Base-by-base conservation (phyloP, 2,888 invertebrate genomes). In the Ormia ochracea region DNA sequence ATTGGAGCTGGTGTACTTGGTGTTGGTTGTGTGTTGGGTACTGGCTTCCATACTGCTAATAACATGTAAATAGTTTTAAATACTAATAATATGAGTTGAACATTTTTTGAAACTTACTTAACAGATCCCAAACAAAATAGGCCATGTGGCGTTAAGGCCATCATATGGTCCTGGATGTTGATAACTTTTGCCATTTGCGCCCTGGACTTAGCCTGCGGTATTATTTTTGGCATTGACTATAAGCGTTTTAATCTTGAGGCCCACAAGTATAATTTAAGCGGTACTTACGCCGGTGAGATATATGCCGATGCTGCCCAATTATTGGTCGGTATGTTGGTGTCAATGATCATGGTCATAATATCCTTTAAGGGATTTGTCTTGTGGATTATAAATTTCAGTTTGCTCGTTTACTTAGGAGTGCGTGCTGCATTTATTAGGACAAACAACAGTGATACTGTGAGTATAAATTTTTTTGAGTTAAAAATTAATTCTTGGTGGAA, bases 341-440 rank as follows among this genome's bases (percentile, higher is more conserved):
- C 89, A 12, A 87, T 89, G 1, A 78, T 88, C 4, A 86, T 90
- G 86, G 85, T 89, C 87, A 83, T 89, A 10, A 83, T 91, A 19
- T 86, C 90, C 1, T 85, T 90, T 9, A 89, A 90, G 78, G 91
- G 91, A 10, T 90, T 88, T 81, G 72, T 90, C n/a, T 45, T 91
- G 38, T 91, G 90, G 90, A 31, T 90, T 7, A 83, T 90, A 1
- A 91, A 91, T 83, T 65, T 89, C 7, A 79, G 83, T 1, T 78
- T 90, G 21, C 78, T 88, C 38, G 58, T 86, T 66, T 87, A 85
- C 78, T 82, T 90, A 19, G 6, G 83, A 3, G 17, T 74, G 28
- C 82, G 79, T 10, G 88, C 84, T 5, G 52, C 78, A n/a, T 76
- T 43, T 23, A 85, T 87, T 65, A 54, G 65, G 5, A 54, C 38